phyloP scores from a whole-genome alignment of 2,888 invertebrate genomes.

The Polyommatus icarus region DNA sequence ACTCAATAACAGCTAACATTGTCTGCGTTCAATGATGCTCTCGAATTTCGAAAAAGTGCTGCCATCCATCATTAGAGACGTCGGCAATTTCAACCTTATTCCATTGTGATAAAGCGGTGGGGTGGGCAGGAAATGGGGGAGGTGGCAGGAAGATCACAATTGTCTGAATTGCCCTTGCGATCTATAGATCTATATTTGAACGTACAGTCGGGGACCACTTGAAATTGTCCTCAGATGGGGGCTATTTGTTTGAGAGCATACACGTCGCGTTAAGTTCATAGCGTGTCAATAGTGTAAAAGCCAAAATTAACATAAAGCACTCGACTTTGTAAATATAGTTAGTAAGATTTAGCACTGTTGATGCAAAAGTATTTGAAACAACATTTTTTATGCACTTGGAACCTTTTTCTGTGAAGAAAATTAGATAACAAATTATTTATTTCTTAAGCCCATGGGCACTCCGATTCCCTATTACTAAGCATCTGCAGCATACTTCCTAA shows the following conservation, averaged over 20 bases:
- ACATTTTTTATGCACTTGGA: too few relatives aligned
- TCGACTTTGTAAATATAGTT: too few relatives aligned
- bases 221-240: not conserved
- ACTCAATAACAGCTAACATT: not conserved
- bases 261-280: too few relatives aligned
- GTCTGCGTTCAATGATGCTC: not conserved
- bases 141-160: constrained; percentile 69
- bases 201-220: constrained; percentile 19
- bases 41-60: not conserved
- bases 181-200: constrained; percentile 59
- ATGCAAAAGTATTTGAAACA: too few relatives aligned
- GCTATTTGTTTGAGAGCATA: not conserved
- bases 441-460: too few relatives aligned
- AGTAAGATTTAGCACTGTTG: too few relatives aligned
- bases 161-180: constrained; percentile 67
- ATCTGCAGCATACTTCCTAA: too few relatives aligned
- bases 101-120: constrained; percentile 41
- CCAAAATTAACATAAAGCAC: too few relatives aligned
- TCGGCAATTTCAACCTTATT: not conserved
- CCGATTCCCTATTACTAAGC: too few relatives aligned
- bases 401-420: too few relatives aligned
- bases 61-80: constrained; percentile 6
- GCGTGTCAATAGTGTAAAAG: too few relatives aligned
- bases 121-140: constrained; percentile 58
- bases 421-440: too few relatives aligned